A percentile compares a stretch with the other conserved stretches of the same genome.
Evolutionary conservation across 2,113 vertebrate species (phyloP).

Genomic region (Dolichotis patagonum): DNA sequence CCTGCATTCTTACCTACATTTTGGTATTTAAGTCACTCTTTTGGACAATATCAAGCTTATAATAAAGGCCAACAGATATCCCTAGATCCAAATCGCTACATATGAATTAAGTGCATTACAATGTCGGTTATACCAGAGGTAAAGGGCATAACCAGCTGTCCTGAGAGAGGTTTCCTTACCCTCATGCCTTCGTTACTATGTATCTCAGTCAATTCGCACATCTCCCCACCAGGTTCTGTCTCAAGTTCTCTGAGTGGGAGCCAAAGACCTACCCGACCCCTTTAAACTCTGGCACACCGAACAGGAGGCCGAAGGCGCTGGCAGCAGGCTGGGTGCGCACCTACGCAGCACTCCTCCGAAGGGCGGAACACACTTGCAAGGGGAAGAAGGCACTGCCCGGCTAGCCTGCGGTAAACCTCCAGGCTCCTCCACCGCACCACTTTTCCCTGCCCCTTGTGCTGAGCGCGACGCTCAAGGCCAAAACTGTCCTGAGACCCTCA

Average conservation of each 20-base stretch:
- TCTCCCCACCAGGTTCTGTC: not conserved
- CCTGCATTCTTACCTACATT: not conserved
- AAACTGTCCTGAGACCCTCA: not conserved
- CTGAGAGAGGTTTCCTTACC: not conserved
- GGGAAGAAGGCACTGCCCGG: not conserved
- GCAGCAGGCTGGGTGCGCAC: not conserved
- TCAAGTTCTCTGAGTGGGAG: not conserved
- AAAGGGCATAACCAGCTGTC: not conserved
- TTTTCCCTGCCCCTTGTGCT: not conserved
- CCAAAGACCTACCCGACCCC: not conserved
- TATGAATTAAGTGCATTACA: not conserved
- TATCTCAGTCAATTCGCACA: not conserved
- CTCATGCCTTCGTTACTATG: not conserved
- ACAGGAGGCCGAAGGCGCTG: not conserved
- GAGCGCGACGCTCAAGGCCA: not conserved
- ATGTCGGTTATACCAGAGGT: not conserved
- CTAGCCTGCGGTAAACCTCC: not conserved
- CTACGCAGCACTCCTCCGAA: not conserved
- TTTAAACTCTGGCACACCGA: not conserved
- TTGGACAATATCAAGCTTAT: not conserved
- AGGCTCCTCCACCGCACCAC: not conserved
- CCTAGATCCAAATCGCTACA: not conserved
- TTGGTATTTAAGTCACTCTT: not conserved
- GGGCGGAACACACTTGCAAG: not conserved
- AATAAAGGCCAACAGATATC: not conserved